Conservation (phyloP, 2,888 invertebrate species). For the Azorinus chamasolen region DNA sequence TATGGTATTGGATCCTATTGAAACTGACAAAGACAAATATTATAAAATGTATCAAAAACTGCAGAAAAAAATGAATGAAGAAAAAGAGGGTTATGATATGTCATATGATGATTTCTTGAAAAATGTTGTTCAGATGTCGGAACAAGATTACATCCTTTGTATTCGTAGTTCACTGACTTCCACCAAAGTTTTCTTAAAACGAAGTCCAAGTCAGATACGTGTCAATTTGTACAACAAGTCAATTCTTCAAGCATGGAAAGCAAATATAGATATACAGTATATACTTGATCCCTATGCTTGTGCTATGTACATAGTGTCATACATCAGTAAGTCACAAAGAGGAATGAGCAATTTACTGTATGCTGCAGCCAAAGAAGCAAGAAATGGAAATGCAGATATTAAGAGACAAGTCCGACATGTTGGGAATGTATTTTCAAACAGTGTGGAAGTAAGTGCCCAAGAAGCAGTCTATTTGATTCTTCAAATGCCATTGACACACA, state of each 20-base stretch:
- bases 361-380: too few species aligned
- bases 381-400: too few species aligned
- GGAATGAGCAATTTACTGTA: too few species aligned
- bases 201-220: slow-evolving; percentile 1
- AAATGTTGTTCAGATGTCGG: not conserved
- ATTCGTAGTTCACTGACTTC: slow-evolving; percentile 7
- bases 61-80: slow-evolving; percentile 8
- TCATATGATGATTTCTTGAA: slow-evolving; percentile 6
- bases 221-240: slow-evolving; percentile 6
- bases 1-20: slow-evolving; percentile 16
- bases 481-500: slow-evolving; percentile 11
- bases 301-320: too few species aligned
- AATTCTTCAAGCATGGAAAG: slow-evolving; percentile 9
- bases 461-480: slow-evolving; percentile 46
- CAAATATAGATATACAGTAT: slow-evolving; percentile 2
- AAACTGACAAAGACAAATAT: slow-evolving; percentile 10
- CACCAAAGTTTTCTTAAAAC: slow-evolving; percentile 17
- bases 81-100: slow-evolving; percentile 15
- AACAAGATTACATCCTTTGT: slow-evolving; percentile 4
- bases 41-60: slow-evolving; percentile 2
- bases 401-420: too few species aligned
- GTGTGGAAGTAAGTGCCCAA: slow-evolving; percentile 64
- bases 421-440: slow-evolving; percentile 57
- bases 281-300: slow-evolving; percentile 50
- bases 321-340: too few species aligned